Evolutionary conservation across 2,797 vertebrate species (phyloP), one percentile per base, ranked within the genome.

Genomic region (Zalophus californianus): DNA sequence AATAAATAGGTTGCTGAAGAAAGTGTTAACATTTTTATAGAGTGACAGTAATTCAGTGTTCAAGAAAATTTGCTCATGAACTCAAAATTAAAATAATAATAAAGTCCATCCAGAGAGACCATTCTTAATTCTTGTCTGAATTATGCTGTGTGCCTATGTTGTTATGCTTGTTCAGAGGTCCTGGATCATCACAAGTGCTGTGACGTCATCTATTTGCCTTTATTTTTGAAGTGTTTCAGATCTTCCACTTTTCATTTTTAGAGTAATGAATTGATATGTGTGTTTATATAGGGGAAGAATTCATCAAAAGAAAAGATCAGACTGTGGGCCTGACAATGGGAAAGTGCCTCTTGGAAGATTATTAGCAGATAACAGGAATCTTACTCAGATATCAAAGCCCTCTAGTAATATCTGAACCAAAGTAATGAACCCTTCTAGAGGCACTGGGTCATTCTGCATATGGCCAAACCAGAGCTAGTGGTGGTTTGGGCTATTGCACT

Each of bases 21-120:
- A 97, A 97, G 7, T 4, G 3, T 92, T 92, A 92, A 96, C 32
- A 96, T 29, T 91, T 98, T 97, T 96, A 96, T 95, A 84, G 54
- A 58, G 85, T 96, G 56, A 70, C 93, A 97, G 1, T 95, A 97
- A 98, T 97, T 97, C 41, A 96, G 32, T 21, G 52, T 90, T 58
- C 48, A 79, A 66, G 84, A 96, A 82, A 96, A 95, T 90, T 79
- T 93, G 50, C 32, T 96, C 89, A 96, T 97, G 90, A 86, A 48
- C 54, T 78, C 60, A 83, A 96, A 98, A 97, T 96, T 96, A 96
- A 98, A 98, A 96, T 90, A 95, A 93, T 86, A 58, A 90, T 85
- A 73, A 97, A 97, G 6, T n/a, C 16, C 21, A 86, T 50, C 41
- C 32, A 52, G 77, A 96, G 68, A 96, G 29, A 97, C 5, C 56